These are phyloP conservation scores for Ctenomys sociabilis DNA, from an alignment of 2,113 vertebrate species.

Conservation along the genomic window DNA sequence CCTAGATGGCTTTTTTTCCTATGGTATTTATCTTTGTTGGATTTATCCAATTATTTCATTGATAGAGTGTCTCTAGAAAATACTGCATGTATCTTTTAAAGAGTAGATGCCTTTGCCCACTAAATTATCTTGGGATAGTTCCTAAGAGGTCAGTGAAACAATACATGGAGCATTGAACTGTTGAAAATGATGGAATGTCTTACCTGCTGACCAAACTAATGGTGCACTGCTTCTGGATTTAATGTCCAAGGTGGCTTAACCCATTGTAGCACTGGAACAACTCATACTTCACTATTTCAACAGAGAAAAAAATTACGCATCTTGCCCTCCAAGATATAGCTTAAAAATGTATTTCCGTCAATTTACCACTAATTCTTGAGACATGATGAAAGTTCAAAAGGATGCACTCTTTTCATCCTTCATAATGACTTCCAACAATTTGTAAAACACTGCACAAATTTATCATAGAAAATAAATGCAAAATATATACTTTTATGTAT, in stretches of 20 bases:
- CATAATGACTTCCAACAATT: constrained; percentile 14
- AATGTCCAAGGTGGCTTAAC: constrained; percentile 46
- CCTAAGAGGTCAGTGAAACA: not conserved
- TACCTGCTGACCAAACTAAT: constrained; percentile 35
- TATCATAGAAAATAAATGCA: not conserved
- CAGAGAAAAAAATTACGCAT: constrained; percentile 49
- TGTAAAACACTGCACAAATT: constrained; percentile 2
- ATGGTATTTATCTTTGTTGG: constrained; percentile 66
- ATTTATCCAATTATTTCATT: constrained; percentile 16
- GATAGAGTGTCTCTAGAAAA: constrained; percentile 20
- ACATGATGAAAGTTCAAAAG: constrained; percentile 20
- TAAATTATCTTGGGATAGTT: constrained; percentile 35
- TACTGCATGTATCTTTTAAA: constrained; percentile 48
- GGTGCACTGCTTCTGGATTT: constrained; percentile 1
- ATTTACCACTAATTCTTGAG: constrained; percentile 16
- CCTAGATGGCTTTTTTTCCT: not conserved
- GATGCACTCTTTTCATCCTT: not conserved
- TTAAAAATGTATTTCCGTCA: constrained; percentile 36
- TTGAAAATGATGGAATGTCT: constrained; percentile 22
- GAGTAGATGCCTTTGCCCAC: not conserved
- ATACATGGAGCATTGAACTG: not conserved
- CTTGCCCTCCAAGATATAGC: constrained; percentile 11
- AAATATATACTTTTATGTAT: not conserved
- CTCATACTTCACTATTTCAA: constrained; percentile 19
- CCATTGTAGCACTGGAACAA: constrained; percentile 40